Base-by-base conservation (phyloP, 2,113 vertebrate species). In the Sebastes schlegelii region DNA sequence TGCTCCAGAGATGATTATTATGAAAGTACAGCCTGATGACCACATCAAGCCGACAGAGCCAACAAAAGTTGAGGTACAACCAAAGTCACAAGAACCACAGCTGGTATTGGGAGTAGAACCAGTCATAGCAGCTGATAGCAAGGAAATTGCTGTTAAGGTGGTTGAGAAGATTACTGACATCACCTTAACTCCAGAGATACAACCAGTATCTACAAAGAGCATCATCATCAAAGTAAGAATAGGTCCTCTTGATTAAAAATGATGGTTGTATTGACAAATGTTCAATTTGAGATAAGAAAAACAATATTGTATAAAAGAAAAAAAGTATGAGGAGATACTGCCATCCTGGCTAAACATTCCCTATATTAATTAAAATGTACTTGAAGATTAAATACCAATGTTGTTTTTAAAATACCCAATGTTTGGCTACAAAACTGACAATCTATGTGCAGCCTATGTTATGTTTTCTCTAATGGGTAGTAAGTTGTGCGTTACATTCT, bases 61-160 rank as follows among this genome's bases (percentile, higher is more conserved):
- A 76, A 45, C 80, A 71, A 54, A 74, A 87, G 55, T 43, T 69
- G 77, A 87, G 7, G 54, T 68, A 42, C 65, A 83, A 76, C 84
- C 82, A 19, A 87, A 70, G 62, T 76, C 75, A 49, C 43, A 89
- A 68, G 67, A 78, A 49, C 45, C 74, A 21, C 68, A 91, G 42
- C 45, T 72, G n/a, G 40, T 43, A 57, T n/a, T 58, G 19, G 91
- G 90, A 68, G 26, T 12, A 49, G 57, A 86, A 76, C 19, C 68
- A 52, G 46, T 57, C 23, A 42, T 8, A 68, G 26, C 42, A 84
- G 58, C 46, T 67, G 78, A 66, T 46, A 79, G 43, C 17, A 79
- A 80, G 40, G 83, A 92, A 45, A n/a, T 87, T 74, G 76, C 54
- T 21, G 89, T 63, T 86, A 92, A 82, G 70, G 66, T 48, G 2